phyloP scores from a whole-genome alignment of 2,797 vertebrate genomes.

The Galagoides demidoff region DNA sequence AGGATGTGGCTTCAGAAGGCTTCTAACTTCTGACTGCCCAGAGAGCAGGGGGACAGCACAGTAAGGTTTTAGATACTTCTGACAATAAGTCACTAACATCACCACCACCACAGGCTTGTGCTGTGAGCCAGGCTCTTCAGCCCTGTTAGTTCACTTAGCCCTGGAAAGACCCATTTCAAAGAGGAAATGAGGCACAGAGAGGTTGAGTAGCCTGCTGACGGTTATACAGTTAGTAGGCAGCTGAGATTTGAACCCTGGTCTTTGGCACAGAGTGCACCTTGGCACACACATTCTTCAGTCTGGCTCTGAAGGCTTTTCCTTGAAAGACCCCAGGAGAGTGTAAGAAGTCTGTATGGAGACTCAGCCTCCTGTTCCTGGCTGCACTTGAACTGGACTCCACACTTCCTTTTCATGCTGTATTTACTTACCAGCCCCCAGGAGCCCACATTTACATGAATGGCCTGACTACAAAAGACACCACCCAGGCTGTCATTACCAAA shows the following conservation, averaged over 20 bases:
- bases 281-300: background rate
- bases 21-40: background rate
- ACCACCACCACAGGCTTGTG: rapidly evolving
- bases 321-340: rapidly evolving
- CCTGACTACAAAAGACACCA: constrained; percentile 19
- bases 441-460: background rate
- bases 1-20: rapidly evolving
- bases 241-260: too few species aligned
- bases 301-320: background rate
- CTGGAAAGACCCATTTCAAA: background rate
- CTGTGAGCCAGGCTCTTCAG: background rate
- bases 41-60: rapidly evolving
- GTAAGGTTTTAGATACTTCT: background rate
- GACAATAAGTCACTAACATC: background rate
- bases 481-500: background rate
- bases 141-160: too few species aligned
- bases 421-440: background rate
- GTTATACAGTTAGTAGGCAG: background rate
- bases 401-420: background rate
- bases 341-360: rapidly evolving
- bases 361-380: rapidly evolving
- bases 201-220: background rate
- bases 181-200: background rate
- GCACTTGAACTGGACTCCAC: background rate
- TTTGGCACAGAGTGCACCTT: background rate